Evolutionary conservation across 2,888 invertebrate genomes (phyloP).

Genomic region (Pyrrhosoma nymphula): DNA sequence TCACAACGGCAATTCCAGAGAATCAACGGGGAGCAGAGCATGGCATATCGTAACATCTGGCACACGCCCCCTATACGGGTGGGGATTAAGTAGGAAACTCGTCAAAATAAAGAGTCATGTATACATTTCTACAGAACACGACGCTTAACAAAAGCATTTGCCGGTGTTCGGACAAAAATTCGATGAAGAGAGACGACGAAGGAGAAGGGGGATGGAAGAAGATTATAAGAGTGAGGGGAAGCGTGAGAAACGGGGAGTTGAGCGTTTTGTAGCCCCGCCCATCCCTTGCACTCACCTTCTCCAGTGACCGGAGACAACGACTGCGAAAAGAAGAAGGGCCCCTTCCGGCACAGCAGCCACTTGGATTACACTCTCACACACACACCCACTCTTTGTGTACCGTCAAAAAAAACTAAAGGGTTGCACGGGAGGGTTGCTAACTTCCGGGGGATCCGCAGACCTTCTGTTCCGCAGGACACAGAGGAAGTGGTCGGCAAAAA

Average conservation of each 20-base stretch:
- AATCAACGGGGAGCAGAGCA: neutral
- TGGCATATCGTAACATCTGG: slow-evolving; percentile 5
- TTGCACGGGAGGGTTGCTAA: neutral
- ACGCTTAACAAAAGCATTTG: neutral
- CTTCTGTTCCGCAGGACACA: slow-evolving; percentile 1
- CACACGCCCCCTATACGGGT: neutral
- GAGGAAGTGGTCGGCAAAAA: neutral
- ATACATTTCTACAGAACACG: neutral
- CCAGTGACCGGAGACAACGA: neutral
- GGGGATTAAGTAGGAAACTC: neutral
- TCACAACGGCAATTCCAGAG: neutral
- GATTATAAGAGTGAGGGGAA: neutral
- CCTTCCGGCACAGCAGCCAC: slow-evolving; percentile 6
- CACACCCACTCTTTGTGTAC: neutral
- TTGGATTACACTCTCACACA: slow-evolving; percentile 1
- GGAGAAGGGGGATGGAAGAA: neutral
- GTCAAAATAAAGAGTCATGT: neutral
- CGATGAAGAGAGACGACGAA: neutral
- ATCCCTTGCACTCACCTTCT: slow-evolving; percentile 7
- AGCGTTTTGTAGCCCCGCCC: neutral
- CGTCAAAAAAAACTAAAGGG: neutral
- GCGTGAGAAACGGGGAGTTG: neutral
- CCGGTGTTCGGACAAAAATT: neutral
- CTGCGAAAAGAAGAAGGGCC: neutral
- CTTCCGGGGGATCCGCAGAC: slow-evolving; percentile 13